A percentile compares a stretch with the other conserved stretches of the same genome.
These are phyloP conservation scores for Oligia strigilis DNA, from an alignment of 2,888 invertebrate species.

Conservation along the genomic window DNA sequence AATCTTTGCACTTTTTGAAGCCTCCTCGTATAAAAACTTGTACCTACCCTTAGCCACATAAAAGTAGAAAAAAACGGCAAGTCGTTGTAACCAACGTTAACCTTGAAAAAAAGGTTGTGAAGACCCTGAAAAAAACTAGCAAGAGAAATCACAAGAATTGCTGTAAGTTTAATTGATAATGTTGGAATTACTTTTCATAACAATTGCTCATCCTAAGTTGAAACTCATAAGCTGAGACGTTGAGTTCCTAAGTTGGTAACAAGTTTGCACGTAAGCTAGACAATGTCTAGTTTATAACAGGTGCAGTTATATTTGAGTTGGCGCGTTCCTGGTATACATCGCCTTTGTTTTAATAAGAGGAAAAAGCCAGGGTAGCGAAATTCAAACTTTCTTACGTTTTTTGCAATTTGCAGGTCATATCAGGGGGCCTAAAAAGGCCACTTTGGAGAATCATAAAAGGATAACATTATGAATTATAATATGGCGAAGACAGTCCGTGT, in stretches of 20 bases:
- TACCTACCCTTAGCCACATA: not conserved
- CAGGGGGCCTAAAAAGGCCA: too few relatives aligned
- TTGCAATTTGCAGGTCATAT: not conserved
- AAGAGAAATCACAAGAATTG: constrained; percentile 32
- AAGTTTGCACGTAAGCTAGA: constrained; percentile 38
- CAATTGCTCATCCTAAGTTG: constrained; percentile 35
- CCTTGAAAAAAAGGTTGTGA: not conserved
- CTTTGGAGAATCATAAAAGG: too few relatives aligned
- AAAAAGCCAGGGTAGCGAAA: not conserved
- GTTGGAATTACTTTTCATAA: constrained; percentile 50
- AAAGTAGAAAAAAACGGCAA: not conserved
- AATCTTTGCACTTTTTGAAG: not conserved
- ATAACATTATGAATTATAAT: too few relatives aligned
- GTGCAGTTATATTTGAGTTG: constrained; percentile 28
- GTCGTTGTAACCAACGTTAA: not conserved
- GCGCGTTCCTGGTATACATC: not conserved
- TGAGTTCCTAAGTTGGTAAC: constrained; percentile 27
- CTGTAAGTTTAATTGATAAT: constrained; percentile 43
- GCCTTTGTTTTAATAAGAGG: not conserved
- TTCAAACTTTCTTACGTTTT: not conserved
- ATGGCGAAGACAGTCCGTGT: too few relatives aligned
- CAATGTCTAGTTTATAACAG: constrained; percentile 21
- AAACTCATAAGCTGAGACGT: constrained; percentile 21
- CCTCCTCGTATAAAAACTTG: not conserved
- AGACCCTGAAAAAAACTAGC: not conserved